Base-by-base conservation (phyloP, 2,888 invertebrate species). In the Temnothorax ravouxi region DNA sequence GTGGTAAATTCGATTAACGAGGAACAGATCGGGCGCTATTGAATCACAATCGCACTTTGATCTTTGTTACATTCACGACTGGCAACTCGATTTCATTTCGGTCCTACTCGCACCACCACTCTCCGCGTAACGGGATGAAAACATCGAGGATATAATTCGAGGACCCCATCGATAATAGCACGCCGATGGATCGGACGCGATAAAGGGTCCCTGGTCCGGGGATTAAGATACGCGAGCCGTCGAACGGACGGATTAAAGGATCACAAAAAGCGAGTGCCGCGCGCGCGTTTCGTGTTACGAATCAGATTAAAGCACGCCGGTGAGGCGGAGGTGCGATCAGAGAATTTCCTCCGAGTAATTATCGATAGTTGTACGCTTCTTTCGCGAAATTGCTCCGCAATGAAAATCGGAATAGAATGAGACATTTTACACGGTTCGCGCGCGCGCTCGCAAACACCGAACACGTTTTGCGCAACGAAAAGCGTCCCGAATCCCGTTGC, bases 1-100 rank as follows among this genome's bases (percentile, higher is more conserved):
- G 67, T 83, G 84, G 87, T 85, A 83, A 90, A 88, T 91, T 91
- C 89, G 88, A 91, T 91, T 90, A 89, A 86, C 86, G 86, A 81
- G 74, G 84, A 86, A 88, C 90, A 88, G 86, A 88, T 89, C 83
- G 87, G 83, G 81, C 86, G 84, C 88, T 89, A 91, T 90, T 90
- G 87, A 89, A 91, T 90, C 84, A 84, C 80, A 83, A 86, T 87
- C 83, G 79, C 54, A 76, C 82, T 81, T 86, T 88, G 84, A 79
- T 84, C 87, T 88, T 82, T 82, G 86, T 88, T 87, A 84, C 69
- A 83, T 83, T 83, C 76, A 86, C 86, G 80, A 21, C 38, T 44
- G 81, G 81, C 67, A 77, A 82, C 61, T 75, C 85, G 88, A 88
- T 85, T 84, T 83, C 83, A 85, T 76, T 77, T 54, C 62, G 71